A percentile compares a stretch with the other conserved stretches of the same genome.
phyloP scores from a whole-genome alignment of 2,888 invertebrate genomes.

The Phorcus lineatus region DNA sequence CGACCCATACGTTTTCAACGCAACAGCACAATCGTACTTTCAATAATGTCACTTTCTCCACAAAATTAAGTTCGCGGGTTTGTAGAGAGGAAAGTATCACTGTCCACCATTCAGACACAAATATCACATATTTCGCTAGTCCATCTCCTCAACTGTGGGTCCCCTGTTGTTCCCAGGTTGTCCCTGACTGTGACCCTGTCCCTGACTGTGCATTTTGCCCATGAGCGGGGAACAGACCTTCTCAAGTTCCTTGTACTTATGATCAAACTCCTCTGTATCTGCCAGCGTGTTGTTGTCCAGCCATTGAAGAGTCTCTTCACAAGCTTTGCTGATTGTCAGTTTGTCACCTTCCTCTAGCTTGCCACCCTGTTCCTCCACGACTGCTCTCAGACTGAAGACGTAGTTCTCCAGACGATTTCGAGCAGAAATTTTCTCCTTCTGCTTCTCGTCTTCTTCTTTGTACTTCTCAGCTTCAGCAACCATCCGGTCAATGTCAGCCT shows the following conservation, averaged over 20 bases:
- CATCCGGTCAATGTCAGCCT: constrained; percentile 89
- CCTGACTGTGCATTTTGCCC: constrained; percentile 77
- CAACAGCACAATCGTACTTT: no score
- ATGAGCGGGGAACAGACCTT: constrained; percentile 86
- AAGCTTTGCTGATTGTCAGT: constrained; percentile 78
- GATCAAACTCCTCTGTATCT: constrained; percentile 84
- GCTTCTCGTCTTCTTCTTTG: constrained; percentile 70
- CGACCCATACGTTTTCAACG: no score
- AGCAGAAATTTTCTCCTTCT: constrained; percentile 61
- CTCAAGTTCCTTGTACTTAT: constrained; percentile 86
- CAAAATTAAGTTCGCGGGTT: no score
- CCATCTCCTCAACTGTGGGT: constrained; percentile 80
- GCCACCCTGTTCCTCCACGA: constrained; percentile 78
- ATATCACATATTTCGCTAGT: constrained; percentile 65
- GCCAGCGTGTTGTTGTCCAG: constrained; percentile 87
- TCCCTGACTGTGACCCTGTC: background rate
- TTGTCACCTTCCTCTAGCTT: constrained; percentile 83
- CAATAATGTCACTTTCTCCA: no score
- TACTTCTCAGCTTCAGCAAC: constrained; percentile 69
- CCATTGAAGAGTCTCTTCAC: constrained; percentile 84
- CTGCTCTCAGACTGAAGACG: constrained; percentile 76
- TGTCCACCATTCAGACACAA: no score
- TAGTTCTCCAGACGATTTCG: constrained; percentile 67
- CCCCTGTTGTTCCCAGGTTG: constrained; percentile 61
- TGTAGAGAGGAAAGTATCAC: no score